These are phyloP conservation scores for Ceratosolen fusciceps DNA, from an alignment of 1,140 invertebrate species.

Conservation along the genomic window DNA sequence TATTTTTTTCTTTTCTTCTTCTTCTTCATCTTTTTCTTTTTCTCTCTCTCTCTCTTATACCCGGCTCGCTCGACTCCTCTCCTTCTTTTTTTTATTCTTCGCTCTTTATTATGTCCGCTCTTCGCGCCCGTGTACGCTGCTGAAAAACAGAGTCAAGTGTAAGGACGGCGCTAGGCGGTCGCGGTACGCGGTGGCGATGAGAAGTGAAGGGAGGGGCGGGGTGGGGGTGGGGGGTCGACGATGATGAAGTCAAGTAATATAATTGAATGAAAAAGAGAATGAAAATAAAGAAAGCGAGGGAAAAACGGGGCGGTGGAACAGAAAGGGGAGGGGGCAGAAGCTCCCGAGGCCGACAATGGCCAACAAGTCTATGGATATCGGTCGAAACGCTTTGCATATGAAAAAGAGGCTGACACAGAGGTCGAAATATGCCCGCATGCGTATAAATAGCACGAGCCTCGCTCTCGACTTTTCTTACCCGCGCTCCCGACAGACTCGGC, in stretches of 20 bases:
- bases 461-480: neutral
- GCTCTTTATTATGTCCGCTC: no score
- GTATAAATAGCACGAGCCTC: neutral
- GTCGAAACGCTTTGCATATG: constrained; percentile 67
- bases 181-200: neutral
- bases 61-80: constrained; percentile 15
- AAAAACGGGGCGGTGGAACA: no score
- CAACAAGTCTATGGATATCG: neutral
- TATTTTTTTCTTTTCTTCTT: no score
- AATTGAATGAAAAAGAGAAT: neutral
- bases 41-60: constrained; percentile 65
- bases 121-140: constrained; percentile 12
- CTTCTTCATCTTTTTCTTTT: constrained; percentile 69
- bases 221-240: neutral
- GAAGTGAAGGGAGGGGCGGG: neutral
- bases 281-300: neutral
- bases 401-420: constrained; percentile 60
- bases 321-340: no score
- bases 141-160: neutral
- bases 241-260: neutral
- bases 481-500: neutral
- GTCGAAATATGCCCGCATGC: neutral
- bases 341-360: neutral
- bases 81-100: neutral
- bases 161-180: neutral